phyloP scores from a whole-genome alignment of 2,888 invertebrate species.

The Ypsolopha scabrella region DNA sequence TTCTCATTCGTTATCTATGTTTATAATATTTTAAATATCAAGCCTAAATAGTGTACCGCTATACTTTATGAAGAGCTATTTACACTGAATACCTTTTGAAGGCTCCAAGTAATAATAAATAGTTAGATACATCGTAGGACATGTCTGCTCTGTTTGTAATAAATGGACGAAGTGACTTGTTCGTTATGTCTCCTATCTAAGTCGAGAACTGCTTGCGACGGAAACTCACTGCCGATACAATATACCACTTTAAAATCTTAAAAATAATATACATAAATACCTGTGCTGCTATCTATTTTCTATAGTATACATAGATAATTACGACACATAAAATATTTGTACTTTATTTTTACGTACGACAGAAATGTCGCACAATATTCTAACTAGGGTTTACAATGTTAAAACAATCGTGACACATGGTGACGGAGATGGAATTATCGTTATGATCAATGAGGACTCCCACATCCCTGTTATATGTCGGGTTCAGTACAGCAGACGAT shows the following conservation, averaged over 20 bases:
- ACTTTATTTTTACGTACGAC: conserved; percentile 63
- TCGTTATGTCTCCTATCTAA: conserved; percentile 65
- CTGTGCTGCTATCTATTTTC: conserved; percentile 49
- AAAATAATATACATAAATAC: conserved; percentile 59
- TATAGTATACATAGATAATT: conserved; percentile 65
- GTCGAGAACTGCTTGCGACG: conserved; percentile 65
- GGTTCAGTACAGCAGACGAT: not conserved
- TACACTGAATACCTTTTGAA: conserved; percentile 60
- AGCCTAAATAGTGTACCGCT: conserved; percentile 50
- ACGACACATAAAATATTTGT: conserved; percentile 69
- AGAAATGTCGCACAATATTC: conserved; percentile 46
- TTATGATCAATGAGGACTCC: too few species aligned
- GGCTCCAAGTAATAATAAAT: conserved; percentile 50
- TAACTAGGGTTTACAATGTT: conserved; percentile 31
- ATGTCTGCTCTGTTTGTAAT: conserved; percentile 59
- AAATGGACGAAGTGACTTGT: conserved; percentile 70
- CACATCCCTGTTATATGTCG: too few species aligned
- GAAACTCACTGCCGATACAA: conserved; percentile 49
- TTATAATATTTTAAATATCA: conserved; percentile 45
- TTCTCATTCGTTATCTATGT: conserved; percentile 37
- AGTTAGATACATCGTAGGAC: conserved; percentile 40
- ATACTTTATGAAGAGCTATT: conserved; percentile 48
- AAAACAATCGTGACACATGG: not conserved
- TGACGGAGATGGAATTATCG: too few species aligned
- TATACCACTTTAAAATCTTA: conserved; percentile 50